Conservation (phyloP, 92 coral and sea anemone genomes). For the Phenganax stokvisi region DNA sequence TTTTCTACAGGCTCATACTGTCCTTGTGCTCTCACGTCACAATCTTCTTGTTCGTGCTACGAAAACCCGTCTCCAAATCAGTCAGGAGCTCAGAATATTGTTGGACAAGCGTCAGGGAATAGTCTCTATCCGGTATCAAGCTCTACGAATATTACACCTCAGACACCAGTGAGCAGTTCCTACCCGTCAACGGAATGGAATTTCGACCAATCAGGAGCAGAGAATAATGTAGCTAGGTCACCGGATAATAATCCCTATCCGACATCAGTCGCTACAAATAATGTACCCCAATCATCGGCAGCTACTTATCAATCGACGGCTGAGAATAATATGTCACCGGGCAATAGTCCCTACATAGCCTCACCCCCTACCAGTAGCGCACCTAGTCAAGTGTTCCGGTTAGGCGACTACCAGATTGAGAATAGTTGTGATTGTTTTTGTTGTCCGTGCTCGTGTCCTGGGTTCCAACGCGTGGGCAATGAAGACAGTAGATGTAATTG, state of each 20-base stretch:
- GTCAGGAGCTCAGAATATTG: too few relatives aligned
- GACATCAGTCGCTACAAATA: neutral
- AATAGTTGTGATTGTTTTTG: slow-evolving; percentile 21
- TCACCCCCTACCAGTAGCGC: neutral
- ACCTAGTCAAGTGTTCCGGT: slow-evolving; percentile 3
- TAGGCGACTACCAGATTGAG: neutral
- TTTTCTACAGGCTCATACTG: neutral
- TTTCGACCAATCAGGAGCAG: slow-evolving; percentile 7
- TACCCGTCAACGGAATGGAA: slow-evolving; percentile 5
- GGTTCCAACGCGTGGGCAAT: neutral
- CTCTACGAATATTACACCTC: too few relatives aligned
- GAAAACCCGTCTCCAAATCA: slow-evolving; percentile 9
- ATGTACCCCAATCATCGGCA: neutral
- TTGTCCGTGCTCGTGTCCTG: slow-evolving; percentile 33
- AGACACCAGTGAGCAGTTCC: too few relatives aligned
- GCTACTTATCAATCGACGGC: too few relatives aligned
- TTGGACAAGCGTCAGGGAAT: too few relatives aligned
- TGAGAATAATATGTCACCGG: neutral
- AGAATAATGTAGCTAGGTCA: neutral
- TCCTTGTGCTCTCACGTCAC: neutral
- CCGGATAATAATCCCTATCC: neutral
- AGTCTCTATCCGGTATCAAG: too few relatives aligned
- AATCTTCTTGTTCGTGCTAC: slow-evolving; percentile 15
- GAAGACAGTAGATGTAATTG: slow-evolving; percentile 5
- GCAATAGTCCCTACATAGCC: neutral